Evolutionary conservation across 2,888 invertebrate genomes (phyloP).

Genomic region (Polyommatus iphigenia): DNA sequence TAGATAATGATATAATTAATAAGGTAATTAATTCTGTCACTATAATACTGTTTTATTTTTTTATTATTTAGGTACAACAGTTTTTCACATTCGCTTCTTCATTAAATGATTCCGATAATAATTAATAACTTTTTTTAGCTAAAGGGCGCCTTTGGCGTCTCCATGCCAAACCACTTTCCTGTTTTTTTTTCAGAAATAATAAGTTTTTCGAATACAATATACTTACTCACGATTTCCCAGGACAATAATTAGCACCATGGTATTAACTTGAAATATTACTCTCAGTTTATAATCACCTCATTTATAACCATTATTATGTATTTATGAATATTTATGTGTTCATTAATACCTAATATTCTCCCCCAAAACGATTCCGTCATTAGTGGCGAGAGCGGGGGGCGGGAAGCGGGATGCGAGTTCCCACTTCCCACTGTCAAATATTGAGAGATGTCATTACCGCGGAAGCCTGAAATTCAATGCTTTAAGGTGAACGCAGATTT

Average conservation of each 20-base stretch:
- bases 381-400: background rate
- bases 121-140: too few relatives aligned
- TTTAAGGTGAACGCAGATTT: background rate
- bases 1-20: too few relatives aligned
- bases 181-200: too few relatives aligned
- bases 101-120: too few relatives aligned
- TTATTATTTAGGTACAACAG: too few relatives aligned
- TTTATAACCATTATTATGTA: constrained; percentile 16
- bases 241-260: background rate
- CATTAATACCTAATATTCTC: constrained; percentile 14
- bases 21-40: too few relatives aligned
- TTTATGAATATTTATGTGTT: constrained; percentile 14
- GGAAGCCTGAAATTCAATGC: background rate
- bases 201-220: too few relatives aligned
- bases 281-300: background rate
- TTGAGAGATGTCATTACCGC: constrained; percentile 8
- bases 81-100: too few relatives aligned
- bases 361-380: constrained; percentile 18
- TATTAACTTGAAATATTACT: background rate
- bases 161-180: too few relatives aligned
- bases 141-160: too few relatives aligned
- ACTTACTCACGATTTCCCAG: background rate
- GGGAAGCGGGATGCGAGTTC: background rate
- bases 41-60: too few relatives aligned
- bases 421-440: constrained; percentile 4